phyloP scores from a whole-genome alignment of 53 echinoderm and acorn worm genomes.

The Crossaster papposus region DNA sequence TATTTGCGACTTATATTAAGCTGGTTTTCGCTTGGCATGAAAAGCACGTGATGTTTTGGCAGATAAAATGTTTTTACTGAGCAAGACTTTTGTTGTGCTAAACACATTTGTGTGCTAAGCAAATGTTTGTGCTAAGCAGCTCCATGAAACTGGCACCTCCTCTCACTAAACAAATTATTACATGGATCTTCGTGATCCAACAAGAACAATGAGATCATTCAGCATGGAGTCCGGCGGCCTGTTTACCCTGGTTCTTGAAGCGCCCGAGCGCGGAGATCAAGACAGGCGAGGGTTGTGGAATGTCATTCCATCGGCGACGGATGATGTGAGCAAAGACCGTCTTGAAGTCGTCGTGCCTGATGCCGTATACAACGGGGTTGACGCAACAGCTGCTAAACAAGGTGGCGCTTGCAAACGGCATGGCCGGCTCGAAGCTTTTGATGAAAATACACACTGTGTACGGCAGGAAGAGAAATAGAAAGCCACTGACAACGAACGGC shows the following conservation, averaged over 20 bases:
- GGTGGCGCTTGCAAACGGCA: constrained; percentile 64
- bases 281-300: constrained; percentile 65
- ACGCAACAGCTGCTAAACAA: constrained; percentile 69
- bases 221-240: constrained; percentile 59
- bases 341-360: constrained; percentile 78
- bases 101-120: too few relatives aligned
- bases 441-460: constrained; percentile 58
- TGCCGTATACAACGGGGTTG: constrained; percentile 74
- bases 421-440: constrained; percentile 28
- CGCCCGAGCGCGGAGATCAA: background rate
- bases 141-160: too few relatives aligned
- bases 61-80: too few relatives aligned
- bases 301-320: constrained; percentile 53
- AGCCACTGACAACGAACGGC: constrained; percentile 66
- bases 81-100: too few relatives aligned
- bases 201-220: constrained; percentile 68
- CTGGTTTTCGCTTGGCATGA: too few relatives aligned
- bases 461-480: constrained; percentile 67
- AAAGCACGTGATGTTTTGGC: too few relatives aligned
- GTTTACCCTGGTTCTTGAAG: constrained; percentile 7
- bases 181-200: constrained; percentile 62
- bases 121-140: too few relatives aligned
- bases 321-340: constrained; percentile 66
- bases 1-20: too few relatives aligned
- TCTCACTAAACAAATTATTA: constrained; percentile 51